phyloP scores from a whole-genome alignment of 2,113 vertebrate genomes.

The Climacteris rufus region DNA sequence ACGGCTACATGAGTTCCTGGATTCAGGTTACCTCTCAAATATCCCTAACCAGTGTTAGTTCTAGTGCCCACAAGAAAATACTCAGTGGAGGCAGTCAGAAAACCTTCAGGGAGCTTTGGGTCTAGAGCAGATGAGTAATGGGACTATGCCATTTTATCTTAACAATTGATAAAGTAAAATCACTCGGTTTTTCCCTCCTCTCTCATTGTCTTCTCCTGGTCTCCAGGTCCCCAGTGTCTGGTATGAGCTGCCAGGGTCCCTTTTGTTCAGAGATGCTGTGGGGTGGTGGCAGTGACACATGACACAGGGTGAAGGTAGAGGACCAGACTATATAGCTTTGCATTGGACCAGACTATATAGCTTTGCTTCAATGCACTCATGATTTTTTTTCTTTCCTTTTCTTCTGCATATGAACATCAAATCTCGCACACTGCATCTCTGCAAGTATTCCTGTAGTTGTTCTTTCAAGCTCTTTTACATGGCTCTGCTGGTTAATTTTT shows the following conservation, averaged over 20 bases:
- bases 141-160: neutral
- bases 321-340: neutral
- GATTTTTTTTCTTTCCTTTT: neutral
- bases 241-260: neutral
- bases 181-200: neutral
- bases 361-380: neutral
- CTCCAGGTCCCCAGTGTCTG: fast-evolving
- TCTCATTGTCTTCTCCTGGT: neutral
- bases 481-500: neutral
- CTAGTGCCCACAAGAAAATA: neutral
- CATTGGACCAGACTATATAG: neutral
- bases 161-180: neutral
- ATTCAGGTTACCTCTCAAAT: neutral
- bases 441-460: neutral
- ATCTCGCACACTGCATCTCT: neutral
- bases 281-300: neutral
- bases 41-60: neutral
- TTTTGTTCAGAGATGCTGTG: neutral
- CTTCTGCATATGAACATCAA: neutral
- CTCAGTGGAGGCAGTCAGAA: neutral
- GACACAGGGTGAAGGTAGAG: neutral
- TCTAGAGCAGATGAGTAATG: neutral
- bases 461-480: neutral
- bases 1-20: neutral
- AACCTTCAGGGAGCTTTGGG: neutral